Evolutionary conservation across 2,113 vertebrate genomes (phyloP).

Genomic region (Fulica atra): DNA sequence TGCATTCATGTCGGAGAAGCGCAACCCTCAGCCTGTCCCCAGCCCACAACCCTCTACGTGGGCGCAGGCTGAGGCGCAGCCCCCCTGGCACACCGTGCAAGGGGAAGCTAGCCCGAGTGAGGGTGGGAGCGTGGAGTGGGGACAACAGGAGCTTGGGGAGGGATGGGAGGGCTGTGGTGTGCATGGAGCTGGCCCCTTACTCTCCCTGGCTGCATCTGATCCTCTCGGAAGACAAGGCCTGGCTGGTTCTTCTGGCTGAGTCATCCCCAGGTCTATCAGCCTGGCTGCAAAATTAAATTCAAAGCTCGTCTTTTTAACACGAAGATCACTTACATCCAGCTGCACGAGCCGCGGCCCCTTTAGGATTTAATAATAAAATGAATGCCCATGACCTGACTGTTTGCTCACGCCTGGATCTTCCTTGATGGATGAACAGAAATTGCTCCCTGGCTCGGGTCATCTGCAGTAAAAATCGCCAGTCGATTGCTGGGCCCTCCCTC

Average conservation of each 20-base stretch:
- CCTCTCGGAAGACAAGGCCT: not conserved
- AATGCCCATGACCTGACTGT: constrained; percentile 65
- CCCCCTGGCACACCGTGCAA: accelerated
- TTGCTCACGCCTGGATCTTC: constrained; percentile 67
- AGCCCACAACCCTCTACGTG: accelerated
- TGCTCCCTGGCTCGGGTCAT: constrained; percentile 64
- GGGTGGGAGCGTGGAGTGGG: not conserved
- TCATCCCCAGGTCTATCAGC: constrained; percentile 57
- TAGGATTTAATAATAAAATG: constrained; percentile 71
- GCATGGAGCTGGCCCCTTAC: not conserved
- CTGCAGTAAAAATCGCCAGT: constrained; percentile 64
- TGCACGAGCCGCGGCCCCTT: constrained; percentile 31
- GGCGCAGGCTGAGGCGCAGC: not conserved
- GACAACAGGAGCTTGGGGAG: not conserved
- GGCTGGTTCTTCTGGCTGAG: constrained; percentile 51
- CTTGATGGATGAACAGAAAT: constrained; percentile 72
- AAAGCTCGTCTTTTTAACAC: constrained; percentile 48
- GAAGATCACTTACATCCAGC: constrained; percentile 63
- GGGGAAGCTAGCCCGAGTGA: accelerated
- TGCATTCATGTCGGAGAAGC: accelerated
- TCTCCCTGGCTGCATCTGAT: not conserved
- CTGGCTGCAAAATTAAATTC: constrained; percentile 61
- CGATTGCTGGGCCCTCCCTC: constrained; percentile 50
- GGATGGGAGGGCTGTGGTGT: not conserved
- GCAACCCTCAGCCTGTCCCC: accelerated